Evolutionary conservation across 2,113 vertebrate species (phyloP).

Genomic region (Stercorarius parasiticus): DNA sequence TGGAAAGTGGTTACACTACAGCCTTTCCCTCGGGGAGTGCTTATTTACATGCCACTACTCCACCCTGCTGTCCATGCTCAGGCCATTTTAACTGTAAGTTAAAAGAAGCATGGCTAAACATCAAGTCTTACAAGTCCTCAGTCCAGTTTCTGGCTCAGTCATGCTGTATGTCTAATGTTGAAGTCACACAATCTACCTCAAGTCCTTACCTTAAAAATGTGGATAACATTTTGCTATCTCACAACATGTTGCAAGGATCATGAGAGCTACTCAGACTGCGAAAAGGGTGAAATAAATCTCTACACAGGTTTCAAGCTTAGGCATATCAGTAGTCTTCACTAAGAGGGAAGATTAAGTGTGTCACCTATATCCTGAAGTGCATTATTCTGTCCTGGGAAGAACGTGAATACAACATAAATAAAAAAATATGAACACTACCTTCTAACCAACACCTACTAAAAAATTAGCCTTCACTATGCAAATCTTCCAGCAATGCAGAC

Average conservation of each 20-base stretch:
- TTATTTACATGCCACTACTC: neutral
- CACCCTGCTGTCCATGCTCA: neutral
- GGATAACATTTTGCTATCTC: neutral
- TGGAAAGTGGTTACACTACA: neutral
- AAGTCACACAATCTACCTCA: neutral
- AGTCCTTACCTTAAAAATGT: neutral
- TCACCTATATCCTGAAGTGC: neutral
- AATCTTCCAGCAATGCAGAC: neutral
- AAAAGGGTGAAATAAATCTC: neutral
- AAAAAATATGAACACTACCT: neutral
- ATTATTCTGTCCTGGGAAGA: neutral
- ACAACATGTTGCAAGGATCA: neutral
- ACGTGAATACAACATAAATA: neutral
- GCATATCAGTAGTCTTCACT: neutral
- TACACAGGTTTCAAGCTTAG: neutral
- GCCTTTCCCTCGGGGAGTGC: neutral
- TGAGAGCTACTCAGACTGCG: neutral
- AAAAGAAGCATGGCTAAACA: neutral
- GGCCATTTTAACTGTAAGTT: neutral
- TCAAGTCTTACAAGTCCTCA: neutral
- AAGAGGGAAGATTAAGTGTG: neutral
- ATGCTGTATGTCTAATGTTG: neutral
- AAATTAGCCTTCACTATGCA: neutral
- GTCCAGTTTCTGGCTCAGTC: neutral
- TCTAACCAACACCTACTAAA: neutral